Evolutionary conservation across 2,888 invertebrate species (phyloP).

Genomic region (Melanostoma mellinum): DNA sequence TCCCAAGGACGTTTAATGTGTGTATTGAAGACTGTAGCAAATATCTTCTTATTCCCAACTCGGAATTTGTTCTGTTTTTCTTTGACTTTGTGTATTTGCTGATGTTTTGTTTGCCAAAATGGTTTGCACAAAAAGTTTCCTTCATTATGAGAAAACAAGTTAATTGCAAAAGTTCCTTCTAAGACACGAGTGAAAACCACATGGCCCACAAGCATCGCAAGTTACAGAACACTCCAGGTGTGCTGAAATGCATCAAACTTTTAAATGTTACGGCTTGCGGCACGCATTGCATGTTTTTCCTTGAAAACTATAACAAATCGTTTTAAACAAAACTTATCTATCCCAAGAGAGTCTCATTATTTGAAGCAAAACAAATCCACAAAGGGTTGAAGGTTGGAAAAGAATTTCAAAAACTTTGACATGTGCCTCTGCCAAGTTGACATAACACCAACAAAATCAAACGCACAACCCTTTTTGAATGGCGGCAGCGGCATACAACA

Average conservation of each 20-base stretch:
- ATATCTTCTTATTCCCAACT: not conserved
- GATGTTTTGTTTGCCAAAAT: not conserved
- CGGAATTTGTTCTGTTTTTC: not conserved
- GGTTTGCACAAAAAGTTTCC: not conserved
- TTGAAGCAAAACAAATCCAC: constrained; percentile 1
- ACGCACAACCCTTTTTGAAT: constrained; percentile 12
- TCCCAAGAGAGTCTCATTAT: not conserved
- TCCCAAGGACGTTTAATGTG: not conserved
- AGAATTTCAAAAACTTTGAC: constrained; percentile 35
- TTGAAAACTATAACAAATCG: constrained; percentile 26
- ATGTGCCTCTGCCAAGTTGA: constrained; percentile 47
- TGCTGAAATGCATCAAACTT: constrained; percentile 8
- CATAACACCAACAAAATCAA: constrained; percentile 13
- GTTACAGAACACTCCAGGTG: constrained; percentile 28
- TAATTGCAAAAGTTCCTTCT: constrained; percentile 33
- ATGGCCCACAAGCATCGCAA: constrained; percentile 6
- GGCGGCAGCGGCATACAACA: constrained; percentile 41
- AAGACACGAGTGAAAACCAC: not conserved
- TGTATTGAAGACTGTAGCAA: not conserved
- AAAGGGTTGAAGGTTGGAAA: constrained; percentile 32
- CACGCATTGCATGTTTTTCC: constrained; percentile 31
- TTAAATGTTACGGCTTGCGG: constrained; percentile 23
- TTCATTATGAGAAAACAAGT: constrained; percentile 13
- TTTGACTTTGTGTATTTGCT: not conserved
- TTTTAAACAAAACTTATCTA: constrained; percentile 4